Evolutionary conservation across 2,113 vertebrate species (phyloP), one percentile per base, ranked within the genome.

Genomic region (Tamias sibiricus): DNA sequence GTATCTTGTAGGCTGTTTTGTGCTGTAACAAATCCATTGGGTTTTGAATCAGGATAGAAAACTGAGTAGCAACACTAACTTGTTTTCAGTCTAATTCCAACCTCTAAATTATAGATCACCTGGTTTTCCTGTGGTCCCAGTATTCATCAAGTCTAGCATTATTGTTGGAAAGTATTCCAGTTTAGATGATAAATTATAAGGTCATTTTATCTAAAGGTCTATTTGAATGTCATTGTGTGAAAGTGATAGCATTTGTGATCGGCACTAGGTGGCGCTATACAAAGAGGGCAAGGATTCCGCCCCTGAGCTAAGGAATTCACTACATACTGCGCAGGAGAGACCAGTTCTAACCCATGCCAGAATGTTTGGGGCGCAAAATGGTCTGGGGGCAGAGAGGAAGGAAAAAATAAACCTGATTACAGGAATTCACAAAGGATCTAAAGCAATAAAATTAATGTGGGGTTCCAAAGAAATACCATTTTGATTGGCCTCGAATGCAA

Each of bases 211-310:
- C 47, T 75, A 26, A 35, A 52, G 49, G 52, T 17, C 1, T 28
- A 16, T 47, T 59, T 59, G 16, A 66, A 17, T 4, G 10, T 66
- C 49, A 26, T 14, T 13, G 2, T 9, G 54, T 40, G 57, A 71
- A 64, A 32, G 26, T 11, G 1, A 54, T 6, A 20, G 24, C 14
- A 14, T 22, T 6, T 2, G 0, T 14, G 24, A 32, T 32, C 17
- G 10, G 35, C 30, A 6, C 42, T 52, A 30, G 64, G n/a, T 2
- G 2, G 7, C 32, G 42, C 84, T 44, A 14, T 6, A 40, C 14
- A 12, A 57, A 64, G 49, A 71, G 37, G n/a, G 22, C 22, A 40
- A 42, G 80, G 7, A 30, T 6, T 24, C 32, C 40, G 19, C 3
- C 47, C 3, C 24, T 24, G 30, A 83, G n/a, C 3, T 69, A 54